Evolutionary conservation across 2,113 vertebrate genomes (phyloP).

Genomic region (Gambusia holbrooki): DNA sequence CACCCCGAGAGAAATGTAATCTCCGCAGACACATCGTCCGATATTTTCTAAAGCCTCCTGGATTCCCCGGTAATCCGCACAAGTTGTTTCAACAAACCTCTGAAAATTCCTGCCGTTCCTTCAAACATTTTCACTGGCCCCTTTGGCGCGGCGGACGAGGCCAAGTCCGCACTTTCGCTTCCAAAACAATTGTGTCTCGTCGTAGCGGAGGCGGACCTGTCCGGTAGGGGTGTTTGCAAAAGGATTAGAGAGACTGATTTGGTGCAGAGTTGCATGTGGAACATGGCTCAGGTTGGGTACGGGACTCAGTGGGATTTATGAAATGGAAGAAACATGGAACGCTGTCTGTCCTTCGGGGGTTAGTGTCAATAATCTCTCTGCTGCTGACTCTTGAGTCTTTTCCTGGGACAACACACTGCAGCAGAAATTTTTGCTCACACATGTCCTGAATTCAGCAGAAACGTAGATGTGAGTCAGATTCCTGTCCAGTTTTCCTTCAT

Average conservation of each 20-base stretch:
- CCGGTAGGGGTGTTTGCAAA: conserved; percentile 14
- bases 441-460: conserved; percentile 50
- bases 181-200: conserved; percentile 20
- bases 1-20: conserved; percentile 21
- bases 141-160: not conserved
- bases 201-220: conserved; percentile 22
- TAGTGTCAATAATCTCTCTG: conserved; percentile 66
- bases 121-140: conserved; percentile 28
- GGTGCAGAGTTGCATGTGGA: conserved; percentile 28
- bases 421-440: conserved; percentile 42
- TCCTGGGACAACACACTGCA: conserved; percentile 32
- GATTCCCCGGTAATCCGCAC: conserved; percentile 24
- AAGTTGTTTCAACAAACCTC: conserved; percentile 21
- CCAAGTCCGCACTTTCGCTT: conserved; percentile 33
- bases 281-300: conserved; percentile 17
- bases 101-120: conserved; percentile 22
- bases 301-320: conserved; percentile 29
- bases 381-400: conserved; percentile 68
- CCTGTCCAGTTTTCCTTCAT: conserved; percentile 21
- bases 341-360: conserved; percentile 35
- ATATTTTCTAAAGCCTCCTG: conserved; percentile 15
- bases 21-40: conserved; percentile 28
- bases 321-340: conserved; percentile 34
- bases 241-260: conserved; percentile 49
- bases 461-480: conserved; percentile 18